These are phyloP conservation scores for Rousettus leschenaultii DNA, from an alignment of 2,113 vertebrate species.

Conservation along the genomic window DNA sequence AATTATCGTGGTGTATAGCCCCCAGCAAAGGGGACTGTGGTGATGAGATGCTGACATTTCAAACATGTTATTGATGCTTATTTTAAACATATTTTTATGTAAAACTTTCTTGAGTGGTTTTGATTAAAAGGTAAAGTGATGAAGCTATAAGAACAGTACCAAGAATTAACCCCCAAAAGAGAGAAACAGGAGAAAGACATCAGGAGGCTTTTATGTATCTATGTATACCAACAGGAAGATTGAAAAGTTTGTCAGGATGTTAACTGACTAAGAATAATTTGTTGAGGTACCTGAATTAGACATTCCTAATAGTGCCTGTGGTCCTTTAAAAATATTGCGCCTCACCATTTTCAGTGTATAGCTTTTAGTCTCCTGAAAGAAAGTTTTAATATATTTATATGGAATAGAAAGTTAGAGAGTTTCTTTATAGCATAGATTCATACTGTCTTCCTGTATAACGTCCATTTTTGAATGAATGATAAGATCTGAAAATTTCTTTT, in stretches of 20 bases:
- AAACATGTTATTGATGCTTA: conserved; percentile 29
- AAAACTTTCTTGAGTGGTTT: conserved; percentile 38
- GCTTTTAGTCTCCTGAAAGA: neutral
- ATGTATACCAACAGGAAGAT: neutral
- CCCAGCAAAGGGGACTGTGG: conserved; percentile 56
- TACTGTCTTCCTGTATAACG: neutral
- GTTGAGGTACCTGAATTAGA: neutral
- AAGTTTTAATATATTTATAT: neutral
- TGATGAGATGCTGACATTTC: conserved; percentile 50
- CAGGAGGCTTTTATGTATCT: neutral
- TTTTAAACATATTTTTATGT: neutral
- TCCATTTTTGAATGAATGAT: neutral
- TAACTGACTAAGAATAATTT: conserved; percentile 10
- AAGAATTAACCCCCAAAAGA: neutral
- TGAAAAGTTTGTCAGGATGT: neutral
- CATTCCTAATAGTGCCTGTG: neutral
- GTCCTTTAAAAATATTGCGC: neutral
- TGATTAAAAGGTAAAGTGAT: conserved; percentile 24
- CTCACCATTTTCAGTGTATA: neutral
- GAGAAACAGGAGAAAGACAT: neutral
- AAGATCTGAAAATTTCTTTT: conserved; percentile 1
- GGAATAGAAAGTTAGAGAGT: neutral
- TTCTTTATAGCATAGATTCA: neutral
- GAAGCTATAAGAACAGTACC: neutral
- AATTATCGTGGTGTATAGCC: conserved; percentile 55